Evolutionary conservation across 1,140 invertebrate species (phyloP).

Genomic region (Bombus consobrinus): DNA sequence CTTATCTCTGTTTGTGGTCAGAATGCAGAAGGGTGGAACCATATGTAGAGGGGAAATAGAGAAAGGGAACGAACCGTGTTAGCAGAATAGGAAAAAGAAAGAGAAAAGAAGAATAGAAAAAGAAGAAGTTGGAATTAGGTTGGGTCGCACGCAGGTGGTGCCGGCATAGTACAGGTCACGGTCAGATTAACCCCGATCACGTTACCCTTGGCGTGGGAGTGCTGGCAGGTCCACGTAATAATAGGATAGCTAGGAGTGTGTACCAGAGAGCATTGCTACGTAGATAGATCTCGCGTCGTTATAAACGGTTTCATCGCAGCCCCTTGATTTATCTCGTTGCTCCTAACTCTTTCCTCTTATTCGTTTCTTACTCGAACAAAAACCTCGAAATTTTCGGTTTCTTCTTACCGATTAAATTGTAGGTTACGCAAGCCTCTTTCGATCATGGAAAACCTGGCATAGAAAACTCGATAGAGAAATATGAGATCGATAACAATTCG

Average conservation of each 20-base stretch:
- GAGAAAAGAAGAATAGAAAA: neutral
- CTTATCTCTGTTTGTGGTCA: conserved; percentile 51
- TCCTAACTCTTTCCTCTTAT: conserved; percentile 36
- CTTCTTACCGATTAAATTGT: neutral
- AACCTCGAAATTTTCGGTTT: conserved; percentile 11
- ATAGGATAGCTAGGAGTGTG: conserved; percentile 78
- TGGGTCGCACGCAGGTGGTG: conserved; percentile 74
- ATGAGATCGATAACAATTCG: conserved; percentile 1
- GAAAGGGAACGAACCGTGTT: conserved; percentile 10
- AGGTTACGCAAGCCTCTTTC: neutral
- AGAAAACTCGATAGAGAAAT: neutral
- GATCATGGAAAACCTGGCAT: neutral
- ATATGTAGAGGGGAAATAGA: neutral
- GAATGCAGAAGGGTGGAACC: neutral
- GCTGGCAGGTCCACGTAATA: conserved; percentile 77
- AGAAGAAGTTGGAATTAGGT: conserved; percentile 74
- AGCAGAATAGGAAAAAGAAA: neutral
- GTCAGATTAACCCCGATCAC: conserved; percentile 82
- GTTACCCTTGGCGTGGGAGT: conserved; percentile 82
- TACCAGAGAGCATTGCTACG: conserved; percentile 56
- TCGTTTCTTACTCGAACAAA: conserved; percentile 1
- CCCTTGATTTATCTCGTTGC: conserved; percentile 65
- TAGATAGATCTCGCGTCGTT: conserved; percentile 66
- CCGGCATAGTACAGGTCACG: conserved; percentile 76
- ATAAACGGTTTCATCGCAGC: conserved; percentile 70